These are phyloP conservation scores for Neogale vison DNA, from an alignment of 2,113 vertebrate species.

Conservation along the genomic window DNA sequence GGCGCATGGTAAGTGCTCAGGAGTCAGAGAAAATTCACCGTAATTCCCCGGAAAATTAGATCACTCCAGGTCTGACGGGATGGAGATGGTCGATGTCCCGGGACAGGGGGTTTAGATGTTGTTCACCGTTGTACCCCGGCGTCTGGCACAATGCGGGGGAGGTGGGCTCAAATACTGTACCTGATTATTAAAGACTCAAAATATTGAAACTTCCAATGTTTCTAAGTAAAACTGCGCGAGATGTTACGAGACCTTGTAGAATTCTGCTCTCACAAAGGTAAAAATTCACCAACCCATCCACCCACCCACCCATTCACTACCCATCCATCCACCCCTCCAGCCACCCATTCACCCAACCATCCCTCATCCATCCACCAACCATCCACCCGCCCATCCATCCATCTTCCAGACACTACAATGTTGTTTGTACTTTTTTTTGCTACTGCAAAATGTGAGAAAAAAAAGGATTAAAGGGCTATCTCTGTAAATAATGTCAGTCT, in stretches of 20 bases:
- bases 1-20: background rate
- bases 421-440: background rate
- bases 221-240: background rate
- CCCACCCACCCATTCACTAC: background rate
- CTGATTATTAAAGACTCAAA: background rate
- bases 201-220: background rate
- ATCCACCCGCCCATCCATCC: background rate
- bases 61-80: background rate
- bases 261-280: background rate
- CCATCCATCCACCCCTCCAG: too few species aligned
- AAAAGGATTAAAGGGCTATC: background rate
- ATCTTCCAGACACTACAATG: background rate
- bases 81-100: background rate
- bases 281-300: background rate
- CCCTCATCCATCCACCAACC: too few species aligned
- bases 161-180: background rate
- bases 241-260: background rate
- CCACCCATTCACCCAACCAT: too few species aligned
- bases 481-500: background rate
- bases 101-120: background rate
- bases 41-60: background rate
- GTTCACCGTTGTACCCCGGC: background rate
- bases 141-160: background rate
- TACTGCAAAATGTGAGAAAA: background rate
- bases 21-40: background rate